Percentiles rank a stretch among this genome's conserved stretches.
Conservation (phyloP, 1,140 invertebrate genomes). For the Drosophila micromelanica region DNA sequence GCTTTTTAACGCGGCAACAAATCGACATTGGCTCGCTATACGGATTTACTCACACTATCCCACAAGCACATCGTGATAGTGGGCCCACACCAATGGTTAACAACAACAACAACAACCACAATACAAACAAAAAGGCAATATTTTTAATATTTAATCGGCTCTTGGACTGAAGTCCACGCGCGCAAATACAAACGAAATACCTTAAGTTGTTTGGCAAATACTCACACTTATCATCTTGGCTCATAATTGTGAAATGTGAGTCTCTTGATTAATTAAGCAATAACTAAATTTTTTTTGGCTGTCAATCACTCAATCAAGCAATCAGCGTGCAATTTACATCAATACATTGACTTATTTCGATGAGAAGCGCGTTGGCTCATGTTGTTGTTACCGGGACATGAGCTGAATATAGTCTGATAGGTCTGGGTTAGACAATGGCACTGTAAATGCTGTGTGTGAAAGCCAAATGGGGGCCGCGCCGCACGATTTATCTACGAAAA, state of each 20-base stretch:
- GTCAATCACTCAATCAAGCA: slow-evolving; percentile 13
- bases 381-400: slow-evolving; percentile 27
- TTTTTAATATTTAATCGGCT: not conserved
- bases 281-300: not conserved
- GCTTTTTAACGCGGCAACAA: slow-evolving; percentile 2
- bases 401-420: slow-evolving; percentile 43
- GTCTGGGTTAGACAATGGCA: slow-evolving; percentile 32
- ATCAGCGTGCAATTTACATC: slow-evolving; percentile 3
- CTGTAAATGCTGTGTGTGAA: slow-evolving; percentile 56
- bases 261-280: not conserved
- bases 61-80: not conserved
- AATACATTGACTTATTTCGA: slow-evolving; percentile 2
- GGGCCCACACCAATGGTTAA: not conserved
- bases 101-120: not conserved
- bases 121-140: not conserved
- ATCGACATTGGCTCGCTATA: slow-evolving; percentile 9
- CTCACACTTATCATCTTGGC: slow-evolving; percentile 81
- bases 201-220: slow-evolving; percentile 34
- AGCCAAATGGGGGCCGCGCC: slow-evolving; percentile 36
- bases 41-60: not conserved
- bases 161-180: slow-evolving; percentile 45
- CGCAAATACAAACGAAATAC: slow-evolving; percentile 6
- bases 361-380: not conserved
- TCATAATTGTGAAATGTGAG: slow-evolving; percentile 57
- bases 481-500: slow-evolving; percentile 78